These are phyloP conservation scores for Agrochola lychnidis DNA, from an alignment of 2,888 invertebrate genomes.

Conservation along the genomic window DNA sequence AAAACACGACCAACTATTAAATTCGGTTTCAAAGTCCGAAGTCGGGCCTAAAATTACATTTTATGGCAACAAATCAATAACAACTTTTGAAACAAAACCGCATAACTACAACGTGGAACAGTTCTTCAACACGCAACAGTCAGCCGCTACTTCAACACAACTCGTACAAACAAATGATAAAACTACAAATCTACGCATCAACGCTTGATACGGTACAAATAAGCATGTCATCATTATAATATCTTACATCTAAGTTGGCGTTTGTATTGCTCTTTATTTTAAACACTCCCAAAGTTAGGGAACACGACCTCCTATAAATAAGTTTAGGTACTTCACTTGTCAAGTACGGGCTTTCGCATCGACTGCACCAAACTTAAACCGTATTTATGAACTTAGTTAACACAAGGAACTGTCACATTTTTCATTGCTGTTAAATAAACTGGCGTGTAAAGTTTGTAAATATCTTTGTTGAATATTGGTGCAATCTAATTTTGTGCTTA, in stretches of 20 bases:
- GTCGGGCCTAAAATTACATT: slow-evolving; percentile 86
- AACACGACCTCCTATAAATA: slow-evolving; percentile 61
- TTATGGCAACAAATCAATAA: slow-evolving; percentile 84
- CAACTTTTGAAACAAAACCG: slow-evolving; percentile 76
- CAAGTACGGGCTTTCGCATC: slow-evolving; percentile 59
- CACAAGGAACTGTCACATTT: slow-evolving; percentile 61
- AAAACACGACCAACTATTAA: slow-evolving; percentile 85
- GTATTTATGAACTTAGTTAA: slow-evolving; percentile 63
- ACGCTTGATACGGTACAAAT: slow-evolving; percentile 72
- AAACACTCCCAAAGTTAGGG: slow-evolving; percentile 64
- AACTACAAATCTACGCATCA: slow-evolving; percentile 69
- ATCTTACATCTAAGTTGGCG: slow-evolving; percentile 86
- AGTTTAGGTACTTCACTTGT: slow-evolving; percentile 63
- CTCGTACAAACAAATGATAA: slow-evolving; percentile 70
- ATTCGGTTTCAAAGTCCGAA: slow-evolving; percentile 89
- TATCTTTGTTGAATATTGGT: slow-evolving; percentile 47
- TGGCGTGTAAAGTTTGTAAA: slow-evolving; percentile 49
- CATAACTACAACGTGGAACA: slow-evolving; percentile 71
- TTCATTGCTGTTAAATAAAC: slow-evolving; percentile 54
- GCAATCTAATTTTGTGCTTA: slow-evolving; percentile 58
- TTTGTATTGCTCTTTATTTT: slow-evolving; percentile 85
- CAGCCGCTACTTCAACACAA: slow-evolving; percentile 72
- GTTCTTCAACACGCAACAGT: slow-evolving; percentile 75
- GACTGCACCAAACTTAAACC: slow-evolving; percentile 67
- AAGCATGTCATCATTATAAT: slow-evolving; percentile 75